Evolutionary conservation across 64 coral and sea anemone genomes (phyloP), one percentile per base, ranked within the genome.

Genomic region (Actinia equina): DNA sequence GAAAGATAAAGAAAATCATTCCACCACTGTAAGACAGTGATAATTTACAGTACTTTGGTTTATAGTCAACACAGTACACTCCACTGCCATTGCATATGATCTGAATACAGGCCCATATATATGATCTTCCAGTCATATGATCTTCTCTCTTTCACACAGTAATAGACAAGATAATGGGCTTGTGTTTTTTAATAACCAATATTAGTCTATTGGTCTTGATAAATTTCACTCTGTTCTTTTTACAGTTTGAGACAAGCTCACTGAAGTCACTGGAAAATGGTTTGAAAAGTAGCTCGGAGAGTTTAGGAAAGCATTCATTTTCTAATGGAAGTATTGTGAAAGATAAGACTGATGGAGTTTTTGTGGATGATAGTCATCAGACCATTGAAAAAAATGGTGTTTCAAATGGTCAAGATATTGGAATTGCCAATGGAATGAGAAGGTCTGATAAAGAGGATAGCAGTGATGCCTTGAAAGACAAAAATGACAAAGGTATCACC

Each of bases 181-280:
- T 23, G 22, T 65, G 12, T 65, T 1, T 37, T 65, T 65, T 20
- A 13, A 19, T 65, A 22, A 22, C 62, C 62, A 65, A n/a, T 5
- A 41, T 74, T 2, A 41, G 69, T 7, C n/a, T 13, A 41, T 41
- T 41, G 15, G 62, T 74, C 10, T 74, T 74, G 6, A 27, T 74
- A n/a, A 74, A 41, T 26, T 37, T 37, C 30, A 37, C 26, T 74
- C 20, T n/a, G n/a, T 23, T 25, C n/a, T 74, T 10, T 74, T 74
- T 74, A 74, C 69, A 74, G 69, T 7, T 74, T 30, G 69, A 74
- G 11, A 42, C 69, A 74, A 41, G 27, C 25, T 74, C 69, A 74
- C 69, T 74, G 1, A 74, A 74, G 69, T 74, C 69, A n/a, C n/a
- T 30, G 42, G 69, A 74, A 74, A 74, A 74, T 74, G 69, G 25